Evolutionary conservation across 2,888 invertebrate genomes (phyloP), one percentile per base, ranked within the genome.

Genomic region (Iselma pallidipennis): DNA sequence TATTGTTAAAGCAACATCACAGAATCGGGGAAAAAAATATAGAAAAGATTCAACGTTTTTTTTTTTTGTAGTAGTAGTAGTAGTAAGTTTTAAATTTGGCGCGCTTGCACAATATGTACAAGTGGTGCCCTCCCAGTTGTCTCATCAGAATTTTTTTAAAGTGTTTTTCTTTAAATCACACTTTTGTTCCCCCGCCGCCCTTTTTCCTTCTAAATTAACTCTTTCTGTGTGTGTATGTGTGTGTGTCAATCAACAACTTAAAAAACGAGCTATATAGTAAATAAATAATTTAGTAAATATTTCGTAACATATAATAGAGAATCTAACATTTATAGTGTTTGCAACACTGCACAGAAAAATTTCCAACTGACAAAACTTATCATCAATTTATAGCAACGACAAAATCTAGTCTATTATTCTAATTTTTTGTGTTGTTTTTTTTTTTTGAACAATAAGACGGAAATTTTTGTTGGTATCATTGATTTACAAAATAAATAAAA

Each of bases 291-390:
- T 74, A 73, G 71, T 71, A 69, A n/a, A 71, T 66, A 68, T 66
- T 65, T 66, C 64, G 58, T 74, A 77, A 79, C 79, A 79, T 78
- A 79, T 77, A 79, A 79, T 79, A 78, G 76, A 79, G 76, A 79
- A 78, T 79, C 79, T 79, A 79, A 79, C 78, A 79, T 78, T 78
- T 78, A 79, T 76, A 76, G 78, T 78, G 77, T 77, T 76, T 69
- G 59, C 71, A 42, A 42, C 77, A 78, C 78, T 76, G 74, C 75
- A 75, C 76, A 77, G 68, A 73, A 76, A 78, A 77, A 77, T 75
- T 75, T 72, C 74, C 73, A 72, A 73, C n/a, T n/a, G n/a, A n/a
- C n/a, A n/a, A n/a, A 76, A 74, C 74, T 75, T 72, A 74, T 74
- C 75, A 68, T 66, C n/a, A n/a, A n/a, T n/a, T n/a, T n/a, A 70